A percentile compares a stretch with the other conserved stretches of the same genome.
phyloP scores from a whole-genome alignment of 2,113 vertebrate species.

The Montifringilla adamsi region DNA sequence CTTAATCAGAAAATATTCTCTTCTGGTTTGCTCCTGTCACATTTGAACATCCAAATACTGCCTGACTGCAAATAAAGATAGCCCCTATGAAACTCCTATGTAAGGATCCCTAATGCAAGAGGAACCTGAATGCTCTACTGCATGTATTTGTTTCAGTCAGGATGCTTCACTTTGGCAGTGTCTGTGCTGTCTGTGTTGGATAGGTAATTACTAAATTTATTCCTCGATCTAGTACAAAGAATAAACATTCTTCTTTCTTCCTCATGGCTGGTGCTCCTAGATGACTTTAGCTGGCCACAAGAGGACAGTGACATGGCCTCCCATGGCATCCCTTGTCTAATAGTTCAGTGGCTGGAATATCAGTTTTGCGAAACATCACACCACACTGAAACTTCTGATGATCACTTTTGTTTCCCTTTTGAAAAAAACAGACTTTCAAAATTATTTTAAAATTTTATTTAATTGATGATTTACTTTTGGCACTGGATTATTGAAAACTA shows the following conservation, averaged over 20 bases:
- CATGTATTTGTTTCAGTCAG: neutral
- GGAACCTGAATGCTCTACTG: neutral
- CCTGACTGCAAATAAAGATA: neutral
- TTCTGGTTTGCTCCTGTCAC: neutral
- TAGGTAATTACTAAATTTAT: neutral
- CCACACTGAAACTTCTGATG: neutral
- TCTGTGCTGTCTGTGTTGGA: neutral
- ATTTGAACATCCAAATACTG: neutral
- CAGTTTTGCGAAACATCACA: neutral
- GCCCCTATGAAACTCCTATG: neutral
- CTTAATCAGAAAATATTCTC: neutral
- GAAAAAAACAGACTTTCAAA: neutral
- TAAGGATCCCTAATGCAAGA: neutral
- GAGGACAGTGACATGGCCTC: neutral
- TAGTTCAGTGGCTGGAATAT: neutral
- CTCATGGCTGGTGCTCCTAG: neutral
- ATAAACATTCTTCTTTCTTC: neutral
- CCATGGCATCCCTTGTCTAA: neutral
- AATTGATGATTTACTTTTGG: neutral
- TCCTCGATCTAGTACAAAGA: neutral
- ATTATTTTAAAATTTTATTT: neutral
- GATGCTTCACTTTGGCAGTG: neutral
- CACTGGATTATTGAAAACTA: neutral
- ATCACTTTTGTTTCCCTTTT: neutral
- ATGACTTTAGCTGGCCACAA: neutral